Base-by-base conservation (phyloP, 1,140 invertebrate genomes). In the Diachasmimorpha longicaudata region DNA sequence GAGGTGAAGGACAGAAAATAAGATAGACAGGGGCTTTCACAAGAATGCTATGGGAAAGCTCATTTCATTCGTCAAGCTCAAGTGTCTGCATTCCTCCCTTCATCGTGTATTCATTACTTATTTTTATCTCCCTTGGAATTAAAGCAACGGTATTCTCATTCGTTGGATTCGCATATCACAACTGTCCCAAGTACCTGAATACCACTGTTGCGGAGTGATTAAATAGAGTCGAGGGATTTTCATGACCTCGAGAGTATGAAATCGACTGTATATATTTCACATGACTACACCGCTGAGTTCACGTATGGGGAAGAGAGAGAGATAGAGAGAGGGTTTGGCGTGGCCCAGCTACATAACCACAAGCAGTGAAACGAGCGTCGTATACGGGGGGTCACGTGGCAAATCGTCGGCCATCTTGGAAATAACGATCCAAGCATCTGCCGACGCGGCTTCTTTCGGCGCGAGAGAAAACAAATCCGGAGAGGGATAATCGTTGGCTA, bases 381-480 rank as follows among this genome's bases (percentile, higher is more conserved):
- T 63, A 63, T 25, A 78, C 79, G 31, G 31, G 80, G 48, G 80
- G 80, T 83, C 82, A 81, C 82, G 81, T 83, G 82, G 70, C 73
- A 55, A 48, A 70, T 67, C 70, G 76, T 31, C 81, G 79, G 82
- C 82, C 82, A 82, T 83, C 79, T 82, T 82, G 81, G 76, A 74
- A 78, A 78, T 78, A 78, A 78, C 77, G 79, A 81, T 83, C 81
- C 82, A 74, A 78, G 78, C 80, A 81, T 81, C 79, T 81, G 78
- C 78, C 75, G 76, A 70, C 77, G 71, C 77, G 77, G 74, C 70
- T 73, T 66, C 58, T 63, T 63, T 63, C 58, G 52, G n/a, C 52
- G 31, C 19, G 58, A 14, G 23, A 25, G 58, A 63, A 63, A 63
- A 63, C 58, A 63, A 63, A 63, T 63, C 23, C 4, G 21, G 16